Base-by-base conservation (phyloP, 2,797 vertebrate genomes). In the Eremophila alpestris region DNA sequence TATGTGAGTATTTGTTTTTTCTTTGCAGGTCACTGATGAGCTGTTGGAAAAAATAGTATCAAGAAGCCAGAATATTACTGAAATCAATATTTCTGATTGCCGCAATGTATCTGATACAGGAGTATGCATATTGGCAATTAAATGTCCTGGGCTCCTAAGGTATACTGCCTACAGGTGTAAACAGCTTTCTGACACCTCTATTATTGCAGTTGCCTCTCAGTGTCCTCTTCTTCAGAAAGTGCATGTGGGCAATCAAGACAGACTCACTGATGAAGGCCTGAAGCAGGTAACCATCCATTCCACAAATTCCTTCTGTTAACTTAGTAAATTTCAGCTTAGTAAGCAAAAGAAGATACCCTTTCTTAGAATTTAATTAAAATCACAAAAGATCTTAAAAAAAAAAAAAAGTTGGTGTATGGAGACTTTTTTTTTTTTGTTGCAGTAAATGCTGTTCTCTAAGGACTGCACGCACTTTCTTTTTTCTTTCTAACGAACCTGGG, bases 211-310 rank as follows among this genome's bases (percentile, higher is more conserved):
- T 76, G 99, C 99, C 22, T 97, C 98, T 86, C 98, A 99, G 94
- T 99, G 99, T 97, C 99, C 99, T 90, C 98, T 99, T 63, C 98
- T 99, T 97, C 99, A 99, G 95, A 99, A 99, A 95, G 98, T 99
- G n/a, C 99, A 99, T 27, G 99, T 99, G 40, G 99, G 99, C 87
- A 99, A 99, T 98, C 99, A 99, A 97, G 99, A 99, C 98, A 99
- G 99, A 90, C 98, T 99, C 34, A 99, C 99, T 2, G 99, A 99
- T 95, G 97, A 98, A 89, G 98, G 99, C 45, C 98, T 99, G 16
- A 99, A 98, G 96, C 98, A 99, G 99, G 99, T 99, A 97, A 95
- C 36, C 9, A 54, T 89, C 63, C 34, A 17, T 85, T 84, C 83
- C 64, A 78, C 38, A 52, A 21, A 45, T 83, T 81, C 69, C 7